Percentiles rank a stretch among this genome's conserved stretches.
These are phyloP conservation scores for Rhagophthalmus giganteus DNA, from an alignment of 2,888 invertebrate genomes.

Conservation along the genomic window DNA sequence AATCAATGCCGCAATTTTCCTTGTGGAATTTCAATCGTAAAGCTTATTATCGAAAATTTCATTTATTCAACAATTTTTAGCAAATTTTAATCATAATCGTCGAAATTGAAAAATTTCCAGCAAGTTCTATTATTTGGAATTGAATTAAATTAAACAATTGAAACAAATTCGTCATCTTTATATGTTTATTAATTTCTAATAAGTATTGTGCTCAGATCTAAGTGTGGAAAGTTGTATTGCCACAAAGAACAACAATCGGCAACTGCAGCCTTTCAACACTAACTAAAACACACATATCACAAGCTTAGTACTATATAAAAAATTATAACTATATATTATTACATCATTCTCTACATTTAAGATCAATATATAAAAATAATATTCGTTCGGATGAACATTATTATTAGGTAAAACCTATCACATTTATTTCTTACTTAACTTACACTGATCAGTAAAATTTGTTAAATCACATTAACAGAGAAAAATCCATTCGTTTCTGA, in stretches of 20 bases:
- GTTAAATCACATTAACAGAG: slow-evolving; percentile 14
- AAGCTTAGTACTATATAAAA: slow-evolving; percentile 35
- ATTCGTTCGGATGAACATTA: slow-evolving; percentile 35
- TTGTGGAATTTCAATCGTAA: too few relatives aligned
- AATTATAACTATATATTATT: slow-evolving; percentile 35
- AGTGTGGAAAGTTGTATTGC: slow-evolving; percentile 26
- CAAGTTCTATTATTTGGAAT: too few relatives aligned
- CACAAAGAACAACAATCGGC: slow-evolving; percentile 27
- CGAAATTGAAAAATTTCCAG: too few relatives aligned
- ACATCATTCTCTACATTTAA: slow-evolving; percentile 32
- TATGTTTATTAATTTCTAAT: slow-evolving; percentile 29
- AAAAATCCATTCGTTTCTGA: not conserved
- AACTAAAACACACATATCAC: slow-evolving; percentile 34
- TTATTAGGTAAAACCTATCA: slow-evolving; percentile 35
- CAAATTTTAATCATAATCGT: too few relatives aligned
- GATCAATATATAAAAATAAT: slow-evolving; percentile 38
- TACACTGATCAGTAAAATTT: slow-evolving; percentile 32
- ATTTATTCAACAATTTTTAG: too few relatives aligned
- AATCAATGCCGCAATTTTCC: too few relatives aligned
- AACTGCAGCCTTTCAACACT: slow-evolving; percentile 24
- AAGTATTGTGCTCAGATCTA: slow-evolving; percentile 34
- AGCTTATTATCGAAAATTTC: too few relatives aligned
- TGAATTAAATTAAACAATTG: not conserved
- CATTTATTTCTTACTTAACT: slow-evolving; percentile 37
- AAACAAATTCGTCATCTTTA: slow-evolving; percentile 8